These are phyloP conservation scores for Sebastes iracundus DNA, from an alignment of 2,797 vertebrate species.

Conservation along the genomic window DNA sequence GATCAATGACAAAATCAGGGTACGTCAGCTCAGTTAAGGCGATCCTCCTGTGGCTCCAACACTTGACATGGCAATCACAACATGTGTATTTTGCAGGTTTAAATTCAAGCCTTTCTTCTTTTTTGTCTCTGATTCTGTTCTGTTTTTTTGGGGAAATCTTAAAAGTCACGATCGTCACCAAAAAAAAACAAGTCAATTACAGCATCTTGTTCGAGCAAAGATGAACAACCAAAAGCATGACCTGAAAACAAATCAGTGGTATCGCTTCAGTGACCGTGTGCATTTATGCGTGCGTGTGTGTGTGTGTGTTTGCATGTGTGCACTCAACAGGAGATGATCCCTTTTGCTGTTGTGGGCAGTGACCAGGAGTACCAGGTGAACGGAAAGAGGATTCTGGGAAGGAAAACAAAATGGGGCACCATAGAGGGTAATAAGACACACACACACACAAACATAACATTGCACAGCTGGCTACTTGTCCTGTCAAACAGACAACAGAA, in stretches of 20 bases:
- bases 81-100: background rate
- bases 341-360: slow-evolving; percentile 97
- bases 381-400: slow-evolving; percentile 93
- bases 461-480: slow-evolving; percentile 3
- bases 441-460: background rate
- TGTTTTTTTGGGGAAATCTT: background rate
- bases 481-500: background rate
- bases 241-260: background rate
- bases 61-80: background rate
- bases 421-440: slow-evolving; percentile 90
- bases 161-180: background rate
- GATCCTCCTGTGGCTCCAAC: background rate
- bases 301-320: slow-evolving; percentile 11
- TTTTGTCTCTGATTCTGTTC: background rate
- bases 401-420: slow-evolving; percentile 99
- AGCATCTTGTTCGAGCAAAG: background rate
- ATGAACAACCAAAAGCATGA: background rate
- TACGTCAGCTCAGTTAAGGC: slow-evolving; percentile 49
- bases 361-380: slow-evolving; percentile 99
- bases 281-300: background rate
- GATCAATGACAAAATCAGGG: slow-evolving; percentile 97
- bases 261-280: background rate
- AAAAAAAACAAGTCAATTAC: background rate
- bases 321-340: slow-evolving; percentile 93
- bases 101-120: background rate